Evolutionary conservation across 37 sponge, comb jelly and placozoan genomes (phyloP), one percentile per base, ranked within the genome.

Genomic region (Ephydatia muelleri): DNA sequence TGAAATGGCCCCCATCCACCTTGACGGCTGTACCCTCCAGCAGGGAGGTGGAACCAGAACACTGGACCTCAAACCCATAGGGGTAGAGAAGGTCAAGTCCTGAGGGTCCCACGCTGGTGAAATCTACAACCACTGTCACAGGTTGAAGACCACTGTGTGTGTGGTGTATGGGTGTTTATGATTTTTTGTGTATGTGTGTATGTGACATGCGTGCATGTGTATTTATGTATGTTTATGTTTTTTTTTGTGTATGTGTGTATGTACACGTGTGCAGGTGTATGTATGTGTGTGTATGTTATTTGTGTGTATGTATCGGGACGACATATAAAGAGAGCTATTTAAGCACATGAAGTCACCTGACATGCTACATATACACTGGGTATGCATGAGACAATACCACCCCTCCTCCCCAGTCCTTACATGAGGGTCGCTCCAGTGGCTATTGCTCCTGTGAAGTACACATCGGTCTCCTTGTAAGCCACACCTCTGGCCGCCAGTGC

Each of bases 51-150:
- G 64, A 31, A 35, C 28, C 43, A n/a, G 23, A 26, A 67, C 90
- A 90, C 38, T 86, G 78, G 1, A 90, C 40, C 48, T 90, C 90
- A 85, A 90, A 90, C 0, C 90, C 90, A 49, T 80, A 85, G 9
- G 70, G 68, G n/a, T 83, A 90, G 23, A 68, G 49, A 30, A 89
- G 84, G 26, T 80, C 73, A n/a, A 89, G 39, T 48, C 30, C 27
- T 29, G 22, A 13, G 30, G 39, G 38, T 2, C 39, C 70, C 6
- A 71, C 40, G 2, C 16, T 38, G 31, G 34, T 70, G 71, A 40
- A 82, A n/a, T 70, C n/a, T 38, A 82, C 72, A 22, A 70, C 72
- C 16, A 82, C 82, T 23, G 38, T 28, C 57, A 57, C 57, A 19
- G 57, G 57, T 1, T 57, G 9, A 57, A 57, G 57, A 11, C 57